phyloP scores from a whole-genome alignment of 2,797 vertebrate genomes.

The Macrochelys suwanniensis region DNA sequence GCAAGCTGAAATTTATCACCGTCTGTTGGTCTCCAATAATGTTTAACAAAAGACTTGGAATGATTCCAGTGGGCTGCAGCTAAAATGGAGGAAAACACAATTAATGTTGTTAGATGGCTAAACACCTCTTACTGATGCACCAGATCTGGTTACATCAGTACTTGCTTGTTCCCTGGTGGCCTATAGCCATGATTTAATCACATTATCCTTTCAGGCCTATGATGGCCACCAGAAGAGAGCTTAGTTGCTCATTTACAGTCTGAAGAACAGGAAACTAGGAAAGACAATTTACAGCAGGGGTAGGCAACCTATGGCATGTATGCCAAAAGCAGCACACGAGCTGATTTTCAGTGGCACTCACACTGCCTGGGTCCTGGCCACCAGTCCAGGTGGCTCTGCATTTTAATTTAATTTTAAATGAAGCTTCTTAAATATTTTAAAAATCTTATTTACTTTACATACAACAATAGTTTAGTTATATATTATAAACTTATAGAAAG shows the following conservation, averaged over 20 bases:
- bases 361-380: no score
- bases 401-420: no score
- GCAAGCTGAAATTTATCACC: slow-evolving; percentile 18
- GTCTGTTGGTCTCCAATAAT: slow-evolving; percentile 10
- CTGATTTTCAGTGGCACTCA: no score
- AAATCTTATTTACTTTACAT: no score
- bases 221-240: neutral
- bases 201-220: neutral
- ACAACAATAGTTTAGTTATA: no score
- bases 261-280: neutral
- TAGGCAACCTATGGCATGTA: no score
- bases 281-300: neutral
- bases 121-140: neutral
- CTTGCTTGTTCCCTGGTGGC: neutral
- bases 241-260: neutral
- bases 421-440: no score
- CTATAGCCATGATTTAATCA: neutral
- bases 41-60: slow-evolving; percentile 9
- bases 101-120: neutral
- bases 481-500: no score
- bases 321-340: no score
- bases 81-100: neutral
- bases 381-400: no score
- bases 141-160: neutral
- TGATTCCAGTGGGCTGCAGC: neutral